phyloP scores from a whole-genome alignment of 2,113 vertebrate species.

The Ophiodon elongatus region DNA sequence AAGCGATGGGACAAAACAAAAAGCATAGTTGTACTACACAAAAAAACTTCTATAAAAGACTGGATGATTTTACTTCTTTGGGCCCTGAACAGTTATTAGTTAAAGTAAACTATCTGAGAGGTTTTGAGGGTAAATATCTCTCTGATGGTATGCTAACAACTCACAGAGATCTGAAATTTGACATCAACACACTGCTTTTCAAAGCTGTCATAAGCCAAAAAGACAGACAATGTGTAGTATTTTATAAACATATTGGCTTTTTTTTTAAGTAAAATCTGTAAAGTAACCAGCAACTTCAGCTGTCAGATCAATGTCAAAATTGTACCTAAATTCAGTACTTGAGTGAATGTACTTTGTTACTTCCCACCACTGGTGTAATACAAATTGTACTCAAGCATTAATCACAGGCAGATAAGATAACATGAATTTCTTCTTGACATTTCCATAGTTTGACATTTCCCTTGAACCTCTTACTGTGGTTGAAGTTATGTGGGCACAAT shows the following conservation, averaged over 20 bases:
- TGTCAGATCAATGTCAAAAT: not conserved
- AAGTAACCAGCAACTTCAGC: not conserved
- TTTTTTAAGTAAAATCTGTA: not conserved
- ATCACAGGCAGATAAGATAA: not conserved
- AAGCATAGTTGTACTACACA: not conserved
- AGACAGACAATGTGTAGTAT: not conserved
- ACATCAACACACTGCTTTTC: not conserved
- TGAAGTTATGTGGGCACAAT: not conserved
- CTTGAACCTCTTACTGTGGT: not conserved
- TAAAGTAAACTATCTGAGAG: not conserved
- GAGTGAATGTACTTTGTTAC: not conserved
- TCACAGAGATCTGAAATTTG: not conserved
- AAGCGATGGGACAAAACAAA: not conserved
- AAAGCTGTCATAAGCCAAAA: not conserved
- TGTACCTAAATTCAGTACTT: not conserved
- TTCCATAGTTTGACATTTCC: constrained; percentile 5
- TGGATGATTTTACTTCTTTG: not conserved
- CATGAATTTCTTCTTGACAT: constrained; percentile 20
- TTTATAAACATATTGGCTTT: not conserved
- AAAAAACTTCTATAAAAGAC: not conserved
- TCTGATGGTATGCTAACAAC: too few relatives aligned
- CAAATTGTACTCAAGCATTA: not conserved
- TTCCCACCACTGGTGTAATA: not conserved
- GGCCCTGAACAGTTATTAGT: not conserved
- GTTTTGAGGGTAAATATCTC: not conserved